phyloP scores from a whole-genome alignment of 2,888 invertebrate genomes.

The Ectemnius continuus region DNA sequence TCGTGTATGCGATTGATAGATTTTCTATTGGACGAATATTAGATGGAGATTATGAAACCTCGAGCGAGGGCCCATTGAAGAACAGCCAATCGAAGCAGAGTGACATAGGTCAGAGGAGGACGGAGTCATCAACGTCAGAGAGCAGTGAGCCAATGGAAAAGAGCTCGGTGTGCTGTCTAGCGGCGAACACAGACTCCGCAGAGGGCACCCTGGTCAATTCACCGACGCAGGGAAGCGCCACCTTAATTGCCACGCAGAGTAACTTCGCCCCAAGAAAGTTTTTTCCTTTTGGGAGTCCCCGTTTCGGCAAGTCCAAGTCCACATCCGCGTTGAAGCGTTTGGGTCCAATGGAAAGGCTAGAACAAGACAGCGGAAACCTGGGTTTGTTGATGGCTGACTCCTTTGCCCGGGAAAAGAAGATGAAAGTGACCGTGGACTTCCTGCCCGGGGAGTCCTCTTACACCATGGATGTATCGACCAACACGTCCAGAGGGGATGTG shows the following conservation, averaged over 20 bases:
- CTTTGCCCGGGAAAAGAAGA: conserved; percentile 47
- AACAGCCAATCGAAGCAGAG: not conserved
- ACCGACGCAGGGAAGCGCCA: too few relatives aligned
- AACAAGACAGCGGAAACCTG: not conserved
- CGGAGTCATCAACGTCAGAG: not conserved
- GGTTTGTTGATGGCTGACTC: conserved; percentile 49
- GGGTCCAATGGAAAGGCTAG: not conserved
- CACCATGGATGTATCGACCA: conserved; percentile 1
- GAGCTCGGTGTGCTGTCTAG: not conserved
- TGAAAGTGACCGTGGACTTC: conserved; percentile 51
- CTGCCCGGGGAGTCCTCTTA: conserved; percentile 11
- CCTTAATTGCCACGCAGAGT: too few relatives aligned
- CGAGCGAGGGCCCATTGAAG: conserved; percentile 59
- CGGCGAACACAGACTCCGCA: not conserved
- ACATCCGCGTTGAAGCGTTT: conserved; percentile 44
- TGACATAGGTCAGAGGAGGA: not conserved
- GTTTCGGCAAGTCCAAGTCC: conserved; percentile 48
- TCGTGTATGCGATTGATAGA: too few relatives aligned
- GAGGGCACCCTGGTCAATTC: too few relatives aligned
- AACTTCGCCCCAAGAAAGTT: too few relatives aligned
- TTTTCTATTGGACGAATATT: not conserved
- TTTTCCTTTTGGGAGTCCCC: too few relatives aligned
- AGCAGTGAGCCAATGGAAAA: not conserved
- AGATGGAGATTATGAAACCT: conserved; percentile 65
- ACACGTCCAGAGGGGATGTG: conserved; percentile 11